These are phyloP conservation scores for Chascanopsetta lugubris DNA, from an alignment of 2,113 vertebrate species.

Conservation along the genomic window DNA sequence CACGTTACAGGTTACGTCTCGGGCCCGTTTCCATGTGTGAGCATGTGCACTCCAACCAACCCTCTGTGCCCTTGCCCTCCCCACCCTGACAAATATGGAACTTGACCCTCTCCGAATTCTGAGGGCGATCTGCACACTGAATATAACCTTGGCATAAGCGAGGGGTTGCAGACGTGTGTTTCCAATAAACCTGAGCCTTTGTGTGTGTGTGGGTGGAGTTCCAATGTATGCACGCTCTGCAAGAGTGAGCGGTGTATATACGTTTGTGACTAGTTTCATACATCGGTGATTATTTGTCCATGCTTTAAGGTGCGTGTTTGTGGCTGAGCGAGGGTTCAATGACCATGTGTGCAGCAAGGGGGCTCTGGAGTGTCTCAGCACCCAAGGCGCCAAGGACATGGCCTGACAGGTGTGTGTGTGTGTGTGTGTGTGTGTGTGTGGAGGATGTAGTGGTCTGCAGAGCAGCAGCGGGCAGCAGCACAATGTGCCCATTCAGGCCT, in stretches of 20 bases:
- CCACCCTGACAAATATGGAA: constrained; percentile 61
- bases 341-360: constrained; percentile 56
- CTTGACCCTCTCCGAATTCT: constrained; percentile 69
- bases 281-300: constrained; percentile 50
- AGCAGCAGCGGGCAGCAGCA: constrained; percentile 49
- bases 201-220: constrained; percentile 9
- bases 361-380: constrained; percentile 71
- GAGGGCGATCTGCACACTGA: constrained; percentile 47
- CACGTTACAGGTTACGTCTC: constrained; percentile 65
- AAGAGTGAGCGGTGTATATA: constrained; percentile 41
- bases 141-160: constrained; percentile 53
- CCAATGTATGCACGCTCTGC: constrained; percentile 18
- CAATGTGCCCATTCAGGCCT: constrained; percentile 76
- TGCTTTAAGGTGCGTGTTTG: constrained; percentile 29
- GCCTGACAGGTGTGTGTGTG: constrained; percentile 80
- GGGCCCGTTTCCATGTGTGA: constrained; percentile 51
- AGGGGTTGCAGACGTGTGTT: constrained; percentile 49
- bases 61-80: constrained; percentile 39
- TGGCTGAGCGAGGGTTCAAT: constrained; percentile 47
- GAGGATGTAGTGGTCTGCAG: constrained; percentile 53
- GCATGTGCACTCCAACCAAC: constrained; percentile 32
- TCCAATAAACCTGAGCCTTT: constrained; percentile 61
- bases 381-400: constrained; percentile 72
- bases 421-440: too few species aligned
- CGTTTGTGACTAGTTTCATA: constrained; percentile 9